phyloP scores from a whole-genome alignment of 2,888 invertebrate species.

The Minunthozetes semirufus region DNA sequence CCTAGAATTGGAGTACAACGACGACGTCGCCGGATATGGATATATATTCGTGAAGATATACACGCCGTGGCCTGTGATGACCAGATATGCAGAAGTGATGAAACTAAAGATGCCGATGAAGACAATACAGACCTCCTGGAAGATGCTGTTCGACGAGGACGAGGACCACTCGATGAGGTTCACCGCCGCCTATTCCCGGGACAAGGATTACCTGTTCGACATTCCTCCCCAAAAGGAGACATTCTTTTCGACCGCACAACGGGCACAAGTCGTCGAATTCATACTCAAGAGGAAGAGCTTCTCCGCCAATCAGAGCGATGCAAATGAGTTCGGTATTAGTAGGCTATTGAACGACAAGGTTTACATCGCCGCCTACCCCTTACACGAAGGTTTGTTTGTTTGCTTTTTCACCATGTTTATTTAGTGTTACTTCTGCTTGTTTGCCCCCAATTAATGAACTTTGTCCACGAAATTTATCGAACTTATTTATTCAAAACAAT shows the following conservation, averaged over 20 bases:
- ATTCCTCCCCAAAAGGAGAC: conserved; percentile 60
- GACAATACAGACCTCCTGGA: conserved; percentile 34
- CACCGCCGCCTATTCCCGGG: conserved; percentile 79
- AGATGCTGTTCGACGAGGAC: conserved; percentile 35
- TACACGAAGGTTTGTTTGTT: conserved; percentile 60
- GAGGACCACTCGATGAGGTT: conserved; percentile 57
- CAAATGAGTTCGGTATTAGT: conserved; percentile 73
- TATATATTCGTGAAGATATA: conserved; percentile 66
- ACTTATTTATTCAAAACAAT: no score
- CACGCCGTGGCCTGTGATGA: conserved; percentile 71
- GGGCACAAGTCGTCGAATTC: conserved; percentile 83
- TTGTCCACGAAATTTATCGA: no score
- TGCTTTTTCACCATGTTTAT: no score
- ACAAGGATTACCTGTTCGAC: conserved; percentile 89
- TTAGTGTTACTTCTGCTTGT: no score
- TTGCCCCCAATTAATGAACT: no score
- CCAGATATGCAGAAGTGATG: conserved; percentile 81
- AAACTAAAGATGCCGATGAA: conserved; percentile 91
- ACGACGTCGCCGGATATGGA: conserved; percentile 45
- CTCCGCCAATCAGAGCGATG: conserved; percentile 48
- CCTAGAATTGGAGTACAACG: conserved; percentile 64
- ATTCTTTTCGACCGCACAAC: conserved; percentile 77
- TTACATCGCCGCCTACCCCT: conserved; percentile 74
- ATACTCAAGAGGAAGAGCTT: conserved; percentile 81
- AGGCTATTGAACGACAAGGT: conserved; percentile 64